Base-by-base conservation (phyloP, 2,113 vertebrate genomes). In the Trinectes maculatus region DNA sequence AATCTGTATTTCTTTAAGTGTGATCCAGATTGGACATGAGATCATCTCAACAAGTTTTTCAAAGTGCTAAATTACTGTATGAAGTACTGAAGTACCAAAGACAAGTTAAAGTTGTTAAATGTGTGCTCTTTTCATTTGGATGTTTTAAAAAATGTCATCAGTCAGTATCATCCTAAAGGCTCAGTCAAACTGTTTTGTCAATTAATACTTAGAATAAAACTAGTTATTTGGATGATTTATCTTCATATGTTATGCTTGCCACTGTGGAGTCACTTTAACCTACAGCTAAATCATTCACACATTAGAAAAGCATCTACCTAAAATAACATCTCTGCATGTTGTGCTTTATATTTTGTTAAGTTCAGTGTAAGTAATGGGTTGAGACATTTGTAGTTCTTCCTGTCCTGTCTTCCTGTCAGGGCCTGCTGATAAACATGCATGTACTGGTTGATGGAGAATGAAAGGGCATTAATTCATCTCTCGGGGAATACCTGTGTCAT, bases 381-480 rank as follows among this genome's bases (percentile, higher is more conserved):
- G 29, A 43, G 40, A n/a, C n/a, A 31, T 36, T 51, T 42, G 16
- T 29, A 53, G 22, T 43, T 33, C 5, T 39, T 46, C 26, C n/a
- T n/a, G n/a, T 58, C 46, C 26, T 31, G 18, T n/a, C 43, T n/a
- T 36, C 59, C 37, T 66, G 71, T 71, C 19, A 10, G 4, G 39
- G 40, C 71, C 4, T 31, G 71, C 47, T 24, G 37, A 43, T 12
- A 3, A 48, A 11, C 47, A 53, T 54, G 34, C 26, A 33, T 26
- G 25, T 43, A 24, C 37, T 29, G 9, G 10, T 59, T 31, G 1
- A 72, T 3, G 1, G 19, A 48, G 71, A 16, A 44, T 60, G 6
- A 26, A 18, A 16, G 47, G 39, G 63, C 59, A 24, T 46, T 46
- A 46, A 70, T 67, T 8, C 10, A 46, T 2, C 29, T n/a, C 39